Conservation (phyloP, 2,888 invertebrate genomes). For the Glyphotaelius pellucidus region DNA sequence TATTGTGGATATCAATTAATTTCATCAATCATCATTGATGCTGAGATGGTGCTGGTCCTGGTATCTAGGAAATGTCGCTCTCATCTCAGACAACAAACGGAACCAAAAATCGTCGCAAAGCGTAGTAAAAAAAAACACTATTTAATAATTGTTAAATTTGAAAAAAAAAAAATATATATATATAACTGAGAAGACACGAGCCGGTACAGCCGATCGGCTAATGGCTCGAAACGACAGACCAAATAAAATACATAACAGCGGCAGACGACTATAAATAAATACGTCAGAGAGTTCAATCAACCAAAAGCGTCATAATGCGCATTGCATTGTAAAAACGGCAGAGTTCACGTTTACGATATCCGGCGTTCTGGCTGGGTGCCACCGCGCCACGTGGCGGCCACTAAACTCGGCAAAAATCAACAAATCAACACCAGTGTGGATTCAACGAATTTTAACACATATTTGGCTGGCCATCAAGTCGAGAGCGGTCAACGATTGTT, state of each 20-base stretch:
- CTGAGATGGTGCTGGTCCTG: no score
- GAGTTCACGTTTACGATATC: constrained; percentile 51
- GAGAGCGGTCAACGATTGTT: constrained; percentile 40
- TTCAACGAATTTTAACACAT: constrained; percentile 28
- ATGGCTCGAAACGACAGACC: not conserved
- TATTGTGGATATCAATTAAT: no score
- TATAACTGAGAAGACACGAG: not conserved
- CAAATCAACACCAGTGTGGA: constrained; percentile 4
- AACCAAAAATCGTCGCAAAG: not conserved
- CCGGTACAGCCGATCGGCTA: not conserved
- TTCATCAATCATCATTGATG: no score
- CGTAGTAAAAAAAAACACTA: not conserved
- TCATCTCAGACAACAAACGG: not conserved
- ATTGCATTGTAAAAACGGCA: constrained; percentile 46
- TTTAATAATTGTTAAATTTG: not conserved
- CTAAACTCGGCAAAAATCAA: constrained; percentile 47
- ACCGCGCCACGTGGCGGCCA: constrained; percentile 43
- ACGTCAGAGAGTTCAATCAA: constrained; percentile 44
- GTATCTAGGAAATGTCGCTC: no score
- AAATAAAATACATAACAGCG: not conserved
- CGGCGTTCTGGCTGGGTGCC: constrained; percentile 43
- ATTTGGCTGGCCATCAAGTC: constrained; percentile 37
- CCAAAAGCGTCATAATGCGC: constrained; percentile 43
- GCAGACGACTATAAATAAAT: constrained; percentile 22
- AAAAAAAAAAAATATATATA: not conserved